These are phyloP conservation scores for Psylliodes chrysocephalus DNA, from an alignment of 2,888 invertebrate genomes.

Conservation along the genomic window DNA sequence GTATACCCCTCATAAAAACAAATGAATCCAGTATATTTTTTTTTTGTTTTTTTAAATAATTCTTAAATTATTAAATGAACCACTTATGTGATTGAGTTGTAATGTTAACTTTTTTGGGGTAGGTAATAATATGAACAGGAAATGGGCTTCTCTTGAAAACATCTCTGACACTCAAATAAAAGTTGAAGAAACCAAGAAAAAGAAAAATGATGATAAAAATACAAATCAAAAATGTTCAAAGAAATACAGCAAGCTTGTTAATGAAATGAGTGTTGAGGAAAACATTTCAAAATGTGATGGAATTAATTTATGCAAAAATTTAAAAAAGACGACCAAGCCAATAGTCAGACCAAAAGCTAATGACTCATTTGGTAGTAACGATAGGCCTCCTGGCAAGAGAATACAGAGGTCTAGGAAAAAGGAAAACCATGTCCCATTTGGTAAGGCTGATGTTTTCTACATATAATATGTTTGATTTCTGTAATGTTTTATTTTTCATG, in stretches of 20 bases:
- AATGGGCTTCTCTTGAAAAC: conserved; percentile 72
- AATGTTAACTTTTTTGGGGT: too few species aligned
- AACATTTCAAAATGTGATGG: conserved; percentile 55
- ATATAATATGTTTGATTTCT: too few species aligned
- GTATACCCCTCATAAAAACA: too few species aligned
- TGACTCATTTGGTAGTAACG: conserved; percentile 53
- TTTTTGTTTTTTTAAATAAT: too few species aligned
- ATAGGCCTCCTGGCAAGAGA: conserved; percentile 64
- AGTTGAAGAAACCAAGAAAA: conserved; percentile 60
- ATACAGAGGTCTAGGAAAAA: conserved; percentile 67
- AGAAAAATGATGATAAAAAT: conserved; percentile 62
- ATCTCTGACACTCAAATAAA: conserved; percentile 64
- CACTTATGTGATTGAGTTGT: too few species aligned
- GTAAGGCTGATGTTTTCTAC: too few species aligned
- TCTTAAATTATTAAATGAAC: too few species aligned
- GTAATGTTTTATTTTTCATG: too few species aligned
- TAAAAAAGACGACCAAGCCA: conserved; percentile 57
- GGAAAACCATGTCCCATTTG: conserved; percentile 62
- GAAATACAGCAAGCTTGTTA: conserved; percentile 61
- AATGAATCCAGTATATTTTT: too few species aligned
- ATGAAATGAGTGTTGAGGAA: conserved; percentile 55
- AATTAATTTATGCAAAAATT: conserved; percentile 53
- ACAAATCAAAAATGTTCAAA: conserved; percentile 65
- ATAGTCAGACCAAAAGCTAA: conserved; percentile 52
- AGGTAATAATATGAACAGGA: conserved; percentile 63